Evolutionary conservation across 2,888 invertebrate genomes (phyloP).

Genomic region (Diarsia mendica): DNA sequence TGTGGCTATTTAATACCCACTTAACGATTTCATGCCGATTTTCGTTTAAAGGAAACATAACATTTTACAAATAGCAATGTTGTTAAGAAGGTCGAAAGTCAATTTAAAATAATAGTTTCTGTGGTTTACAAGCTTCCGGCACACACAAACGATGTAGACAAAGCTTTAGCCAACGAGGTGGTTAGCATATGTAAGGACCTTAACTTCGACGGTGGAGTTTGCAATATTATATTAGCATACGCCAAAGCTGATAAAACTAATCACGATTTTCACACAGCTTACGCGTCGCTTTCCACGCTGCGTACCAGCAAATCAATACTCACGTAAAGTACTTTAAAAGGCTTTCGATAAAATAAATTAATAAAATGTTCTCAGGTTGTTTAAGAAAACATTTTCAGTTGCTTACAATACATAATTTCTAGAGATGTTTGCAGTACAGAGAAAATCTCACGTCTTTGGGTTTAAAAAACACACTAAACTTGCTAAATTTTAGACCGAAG

Average conservation of each 20-base stretch:
- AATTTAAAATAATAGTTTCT: conserved; percentile 46
- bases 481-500: background rate
- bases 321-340: background rate
- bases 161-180: conserved; percentile 26
- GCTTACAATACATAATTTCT: background rate
- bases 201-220: conserved; percentile 31
- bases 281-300: conserved; percentile 39
- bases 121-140: conserved; percentile 53
- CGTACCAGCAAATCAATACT: background rate
- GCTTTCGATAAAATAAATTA: background rate
- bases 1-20: conserved; percentile 1
- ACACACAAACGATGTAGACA: conserved; percentile 12
- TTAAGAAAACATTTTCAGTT: background rate
- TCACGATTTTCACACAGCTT: conserved; percentile 48
- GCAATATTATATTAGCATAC: conserved; percentile 58
- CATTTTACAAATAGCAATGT: conserved; percentile 10
- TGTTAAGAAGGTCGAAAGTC: conserved; percentile 31
- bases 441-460: background rate
- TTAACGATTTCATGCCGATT: conserved; percentile 46
- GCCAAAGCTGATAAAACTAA: conserved; percentile 54
- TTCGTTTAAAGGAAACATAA: conserved; percentile 24
- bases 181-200: conserved; percentile 58
- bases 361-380: background rate
- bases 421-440: background rate
- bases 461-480: background rate